Base-by-base conservation (phyloP, 2,797 vertebrate species). In the Emydoidea blandingii region DNA sequence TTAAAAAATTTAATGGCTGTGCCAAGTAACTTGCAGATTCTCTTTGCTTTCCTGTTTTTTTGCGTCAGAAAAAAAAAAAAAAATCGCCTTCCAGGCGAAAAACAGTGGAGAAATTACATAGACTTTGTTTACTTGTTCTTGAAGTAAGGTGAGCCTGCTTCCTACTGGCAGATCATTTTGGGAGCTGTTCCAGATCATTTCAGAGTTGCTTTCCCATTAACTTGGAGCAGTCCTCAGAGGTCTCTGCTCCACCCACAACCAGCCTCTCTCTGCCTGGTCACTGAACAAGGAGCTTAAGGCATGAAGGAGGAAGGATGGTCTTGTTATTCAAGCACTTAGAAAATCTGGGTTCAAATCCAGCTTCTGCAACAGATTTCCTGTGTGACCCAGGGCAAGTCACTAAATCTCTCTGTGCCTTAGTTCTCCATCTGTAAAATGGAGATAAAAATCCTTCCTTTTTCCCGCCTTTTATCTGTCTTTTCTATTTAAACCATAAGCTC, bases 241-340 rank as follows among this genome's bases (percentile, higher is more conserved):
- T 49, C 84, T 82, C 62, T 90, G 88, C 94, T 94, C 91, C 97
- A 94, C 93, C 94, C 87, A 87, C 74, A 81, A 6, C 52, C n/a
- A 4, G 92, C 93, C 94, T 96, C 93, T 65, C 86, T 76, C 12
- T 5, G 47, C 95, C 94, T 25, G n/a, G 54, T 94, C 12, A 41
- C 11, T 72, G 12, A 3, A 62, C 59, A 49, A 15, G 31, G 14
- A 76, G 25, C 37, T n/a, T 44, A 0, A 2, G 31, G 18, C 57
- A 16, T 2, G 12, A 83, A 85, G 16, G 21, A 78, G 25, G 27
- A 78, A 78, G 47, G 44, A 78, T 49, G 37, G 37, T 37, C 68
- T 72, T 72, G 72, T 49, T 49, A 49, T 9, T 78, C 25, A 78
- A 47, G 25, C 74, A 29, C 44, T 47, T 47, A 76, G 41, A 76